A percentile compares a stretch with the other conserved stretches of the same genome.
Conservation (phyloP, 2,113 vertebrate species). For the Crotalus viridis region DNA sequence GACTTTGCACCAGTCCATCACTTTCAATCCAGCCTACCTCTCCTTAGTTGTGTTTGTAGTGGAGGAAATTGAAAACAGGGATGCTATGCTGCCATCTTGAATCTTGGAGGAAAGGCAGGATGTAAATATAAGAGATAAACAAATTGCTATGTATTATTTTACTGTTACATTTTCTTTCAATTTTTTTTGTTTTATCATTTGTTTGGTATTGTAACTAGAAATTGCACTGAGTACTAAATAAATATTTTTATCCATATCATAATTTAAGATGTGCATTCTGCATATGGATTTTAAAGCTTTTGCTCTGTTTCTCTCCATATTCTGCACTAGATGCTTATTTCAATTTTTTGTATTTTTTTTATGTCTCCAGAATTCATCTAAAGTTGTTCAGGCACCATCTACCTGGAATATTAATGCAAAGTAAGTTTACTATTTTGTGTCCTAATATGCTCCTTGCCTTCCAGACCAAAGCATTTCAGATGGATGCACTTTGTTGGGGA, state of each 20-base stretch:
- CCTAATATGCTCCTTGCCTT: background rate
- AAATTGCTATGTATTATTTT: background rate
- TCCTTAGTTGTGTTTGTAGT: background rate
- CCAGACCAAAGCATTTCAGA: background rate
- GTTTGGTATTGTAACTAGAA: background rate
- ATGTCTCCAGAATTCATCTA: constrained; percentile 83
- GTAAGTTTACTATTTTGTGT: constrained; percentile 73
- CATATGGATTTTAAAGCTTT: background rate
- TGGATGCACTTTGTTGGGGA: background rate
- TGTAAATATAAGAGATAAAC: background rate
- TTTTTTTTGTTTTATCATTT: background rate
- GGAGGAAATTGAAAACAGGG: background rate
- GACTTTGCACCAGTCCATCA: background rate
- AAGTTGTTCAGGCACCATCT: constrained; percentile 81
- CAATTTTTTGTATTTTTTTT: constrained; percentile 31
- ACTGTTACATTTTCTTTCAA: background rate
- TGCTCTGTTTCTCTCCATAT: background rate
- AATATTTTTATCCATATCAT: background rate
- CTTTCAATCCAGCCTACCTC: background rate
- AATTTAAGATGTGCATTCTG: background rate
- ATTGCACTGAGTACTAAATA: background rate
- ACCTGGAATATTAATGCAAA: constrained; percentile 83
- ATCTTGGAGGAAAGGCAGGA: background rate
- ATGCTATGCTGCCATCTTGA: background rate
- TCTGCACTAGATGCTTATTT: background rate